These are phyloP conservation scores for Sebastes hubbsi DNA, from an alignment of 2,797 vertebrate species.

Conservation along the genomic window DNA sequence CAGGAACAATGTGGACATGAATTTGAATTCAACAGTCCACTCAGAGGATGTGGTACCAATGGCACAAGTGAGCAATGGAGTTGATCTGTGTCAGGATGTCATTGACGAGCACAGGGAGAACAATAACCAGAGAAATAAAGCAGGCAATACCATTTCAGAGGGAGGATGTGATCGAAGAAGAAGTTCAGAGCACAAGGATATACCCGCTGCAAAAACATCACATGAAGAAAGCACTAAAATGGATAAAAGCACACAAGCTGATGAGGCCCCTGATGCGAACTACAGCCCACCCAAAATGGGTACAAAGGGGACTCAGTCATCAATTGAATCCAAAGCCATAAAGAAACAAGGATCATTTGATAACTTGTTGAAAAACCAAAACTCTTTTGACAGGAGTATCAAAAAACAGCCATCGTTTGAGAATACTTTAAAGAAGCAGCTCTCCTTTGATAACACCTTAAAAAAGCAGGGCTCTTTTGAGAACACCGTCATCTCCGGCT, in stretches of 20 bases:
- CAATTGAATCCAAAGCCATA: constrained; percentile 58
- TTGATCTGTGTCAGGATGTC: constrained; percentile 29
- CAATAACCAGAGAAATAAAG: constrained; percentile 52
- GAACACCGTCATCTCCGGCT: constrained; percentile 49
- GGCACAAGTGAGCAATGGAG: constrained; percentile 75
- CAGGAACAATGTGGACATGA: constrained; percentile 68
- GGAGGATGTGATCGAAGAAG: constrained; percentile 5
- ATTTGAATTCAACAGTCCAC: constrained; percentile 72
- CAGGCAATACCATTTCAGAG: background rate
- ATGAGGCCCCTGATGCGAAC: constrained; percentile 54
- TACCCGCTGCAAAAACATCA: constrained; percentile 2
- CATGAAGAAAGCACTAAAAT: constrained; percentile 61
- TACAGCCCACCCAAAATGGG: constrained; percentile 45
- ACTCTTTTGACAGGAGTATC: constrained; percentile 73
- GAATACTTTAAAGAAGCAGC: constrained; percentile 73
- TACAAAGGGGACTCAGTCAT: constrained; percentile 52
- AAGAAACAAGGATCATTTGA: constrained; percentile 79
- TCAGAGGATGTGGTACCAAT: constrained; percentile 73
- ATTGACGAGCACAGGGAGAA: constrained; percentile 43
- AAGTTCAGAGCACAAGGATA: constrained; percentile 32
- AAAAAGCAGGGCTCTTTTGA: constrained; percentile 78
- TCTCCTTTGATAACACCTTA: constrained; percentile 74
- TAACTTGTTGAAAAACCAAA: constrained; percentile 69
- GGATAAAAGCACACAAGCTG: constrained; percentile 74
- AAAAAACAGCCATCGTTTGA: constrained; percentile 80